Base-by-base conservation (phyloP, 2,113 vertebrate species). In the Indri indri region DNA sequence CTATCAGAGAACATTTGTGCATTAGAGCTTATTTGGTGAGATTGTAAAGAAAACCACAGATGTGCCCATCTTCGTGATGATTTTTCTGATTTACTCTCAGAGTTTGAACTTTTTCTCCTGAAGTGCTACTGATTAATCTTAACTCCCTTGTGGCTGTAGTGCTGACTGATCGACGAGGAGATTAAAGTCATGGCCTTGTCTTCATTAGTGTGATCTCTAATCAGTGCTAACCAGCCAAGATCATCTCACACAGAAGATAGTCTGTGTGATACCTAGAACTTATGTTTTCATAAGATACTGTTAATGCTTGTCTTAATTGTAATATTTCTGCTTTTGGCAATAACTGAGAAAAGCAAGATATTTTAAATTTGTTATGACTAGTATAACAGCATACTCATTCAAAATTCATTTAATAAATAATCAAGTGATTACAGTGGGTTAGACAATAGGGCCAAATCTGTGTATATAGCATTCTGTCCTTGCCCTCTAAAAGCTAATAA, bases 11-110 rank as follows among this genome's bases (percentile, higher is more conserved):
- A 80, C 99, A 99, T 89, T 98, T 99, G 94, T 99, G 99, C 93
- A 99, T 99, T 97, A 98, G 99, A 96, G 99, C 99, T 0, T 99
- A 99, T 97, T 98, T 99, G 99, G 99, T 99, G 93, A 98, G 99
- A 90, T 30, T 93, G 6, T 50, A 76, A 63, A 96, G 45, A 88
- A 80, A 81, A n/a, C 22, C 6, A 23, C 23, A 80, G 54, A 90
- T 74, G 45, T 66, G 63, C 45, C 79, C 66, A 2, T 27, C 52
- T 86, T 45, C 9, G 0, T 52, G n/a, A 18, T 45, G 61, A 37
- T 45, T 42, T 93, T 70, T 81, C 84, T 59, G 40, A 77, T 42
- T 85, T 18, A 42, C 45, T 91, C 34, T 90, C 22, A 93, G 73
- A 91, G 23, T 84, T 50, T 59, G 47, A 87, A 63, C 59, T 74